Evolutionary conservation across 2,113 vertebrate genomes (phyloP), one percentile per base, ranked within the genome.

Genomic region (Amphilophus citrinellus): DNA sequence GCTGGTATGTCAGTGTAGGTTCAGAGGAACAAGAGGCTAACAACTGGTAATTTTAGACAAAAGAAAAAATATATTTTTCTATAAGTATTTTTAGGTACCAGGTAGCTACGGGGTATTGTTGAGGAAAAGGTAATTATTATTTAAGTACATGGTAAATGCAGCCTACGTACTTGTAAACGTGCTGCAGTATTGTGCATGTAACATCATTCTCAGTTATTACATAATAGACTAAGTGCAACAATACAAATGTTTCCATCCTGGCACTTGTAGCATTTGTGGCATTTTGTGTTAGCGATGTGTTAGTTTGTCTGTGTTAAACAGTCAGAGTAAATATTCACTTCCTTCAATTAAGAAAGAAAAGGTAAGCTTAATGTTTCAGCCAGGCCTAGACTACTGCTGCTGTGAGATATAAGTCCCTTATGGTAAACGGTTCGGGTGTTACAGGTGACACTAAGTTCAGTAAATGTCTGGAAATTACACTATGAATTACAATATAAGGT

Each of bases 211-310:
- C 9, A 22, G 39, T 35, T 65, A 32, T 65, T 39, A 11, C 61
- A 39, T 65, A 65, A 2, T 65, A 22, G 32, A 39, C 35, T 13
- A 39, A 14, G 37, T 65, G 35, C 37, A 42, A 42, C 0, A 9
- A 15, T 15, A 42, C 62, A 42, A 42, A 42, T 42, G n/a, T 42
- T 42, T 42, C 8, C 0, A 63, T 1, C n/a, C 35, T 0, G 3
- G 0, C 10, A 0, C 14, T 66, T 66, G 37, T 15, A 35, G n/a
- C 37, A 65, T 42, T 65, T 65, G 7, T 9, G 20, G n/a, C 1
- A 24, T 66, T n/a, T 44, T 24, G 22, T 66, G 37, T 66, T 66
- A 66, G n/a, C 2, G n/a, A 66, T 42, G 42, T 13, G 44, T 7
- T 53, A 15, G 17, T 17, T 17, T 18, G 47, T 17, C 17, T 53